Conservation (phyloP, 2,113 vertebrate species). For the Pseudopodoces humilis region DNA sequence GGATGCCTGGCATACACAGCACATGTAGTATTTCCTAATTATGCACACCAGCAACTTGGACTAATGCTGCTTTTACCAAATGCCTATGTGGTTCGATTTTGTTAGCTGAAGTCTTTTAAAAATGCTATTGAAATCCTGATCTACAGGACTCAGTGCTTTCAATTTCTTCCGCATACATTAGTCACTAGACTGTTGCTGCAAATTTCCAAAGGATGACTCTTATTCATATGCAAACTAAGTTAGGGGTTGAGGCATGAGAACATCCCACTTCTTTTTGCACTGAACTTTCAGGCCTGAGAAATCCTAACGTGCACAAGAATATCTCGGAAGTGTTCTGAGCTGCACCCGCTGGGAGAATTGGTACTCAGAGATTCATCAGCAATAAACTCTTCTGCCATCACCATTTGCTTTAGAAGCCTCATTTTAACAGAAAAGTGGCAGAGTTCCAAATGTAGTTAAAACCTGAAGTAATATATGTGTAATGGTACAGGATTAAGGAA, state of each 20-base stretch:
- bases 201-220: background rate
- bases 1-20: background rate
- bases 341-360: background rate
- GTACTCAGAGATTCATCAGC: background rate
- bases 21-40: background rate
- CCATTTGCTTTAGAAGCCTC: background rate
- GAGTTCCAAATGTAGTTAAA: background rate
- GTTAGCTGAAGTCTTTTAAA: background rate
- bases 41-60: background rate
- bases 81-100: background rate
- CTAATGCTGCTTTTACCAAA: background rate
- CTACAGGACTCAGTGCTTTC: constrained; percentile 14
- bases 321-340: background rate
- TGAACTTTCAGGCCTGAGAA: constrained; percentile 17
- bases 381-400: background rate
- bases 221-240: constrained; percentile 32
- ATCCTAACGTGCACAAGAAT: background rate
- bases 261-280: background rate
- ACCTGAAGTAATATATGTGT: background rate
- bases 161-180: background rate
- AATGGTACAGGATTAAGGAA: background rate
- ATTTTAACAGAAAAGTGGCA: background rate
- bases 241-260: constrained; percentile 25
- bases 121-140: background rate
- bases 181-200: background rate